phyloP scores from a whole-genome alignment of 2,888 invertebrate species.

The Ophonus ardosiacus region DNA sequence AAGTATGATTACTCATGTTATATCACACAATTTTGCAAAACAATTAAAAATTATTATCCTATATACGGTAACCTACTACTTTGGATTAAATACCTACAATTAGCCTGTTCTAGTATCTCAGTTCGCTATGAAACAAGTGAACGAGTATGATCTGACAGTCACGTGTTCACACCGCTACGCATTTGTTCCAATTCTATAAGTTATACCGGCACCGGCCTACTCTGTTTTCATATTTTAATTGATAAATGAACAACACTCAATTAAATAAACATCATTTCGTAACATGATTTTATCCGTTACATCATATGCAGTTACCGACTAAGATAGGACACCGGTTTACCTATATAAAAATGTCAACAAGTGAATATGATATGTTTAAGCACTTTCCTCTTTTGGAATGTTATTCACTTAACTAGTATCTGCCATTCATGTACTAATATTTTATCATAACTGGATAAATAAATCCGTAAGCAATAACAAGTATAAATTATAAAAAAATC shows the following conservation, averaged over 20 bases:
- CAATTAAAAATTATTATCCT: too few species aligned
- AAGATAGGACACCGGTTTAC: neutral
- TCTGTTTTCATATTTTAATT: conserved; percentile 61
- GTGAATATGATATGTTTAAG: neutral
- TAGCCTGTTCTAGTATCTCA: neutral
- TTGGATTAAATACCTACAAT: too few species aligned
- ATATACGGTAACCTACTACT: too few species aligned
- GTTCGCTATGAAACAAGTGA: neutral
- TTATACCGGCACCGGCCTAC: conserved; percentile 60
- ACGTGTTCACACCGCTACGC: conserved; percentile 32
- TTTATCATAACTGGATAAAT: neutral
- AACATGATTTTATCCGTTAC: conserved; percentile 20
- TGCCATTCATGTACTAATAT: conserved; percentile 18
- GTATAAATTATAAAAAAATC: too few species aligned
- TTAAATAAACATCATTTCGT: conserved; percentile 49
- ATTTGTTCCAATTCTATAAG: conserved; percentile 61
- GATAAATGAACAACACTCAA: conserved; percentile 52
- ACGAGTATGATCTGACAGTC: conserved; percentile 12
- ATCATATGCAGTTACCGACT: neutral
- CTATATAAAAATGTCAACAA: conserved; percentile 21
- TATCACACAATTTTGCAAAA: too few species aligned
- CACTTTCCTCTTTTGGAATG: conserved; percentile 10
- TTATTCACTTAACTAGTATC: neutral
- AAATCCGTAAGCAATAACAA: too few species aligned
- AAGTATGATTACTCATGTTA: too few species aligned